A percentile compares a stretch with the other conserved stretches of the same genome.
phyloP scores from a whole-genome alignment of 2,113 vertebrate species.

The Marmota monax region DNA sequence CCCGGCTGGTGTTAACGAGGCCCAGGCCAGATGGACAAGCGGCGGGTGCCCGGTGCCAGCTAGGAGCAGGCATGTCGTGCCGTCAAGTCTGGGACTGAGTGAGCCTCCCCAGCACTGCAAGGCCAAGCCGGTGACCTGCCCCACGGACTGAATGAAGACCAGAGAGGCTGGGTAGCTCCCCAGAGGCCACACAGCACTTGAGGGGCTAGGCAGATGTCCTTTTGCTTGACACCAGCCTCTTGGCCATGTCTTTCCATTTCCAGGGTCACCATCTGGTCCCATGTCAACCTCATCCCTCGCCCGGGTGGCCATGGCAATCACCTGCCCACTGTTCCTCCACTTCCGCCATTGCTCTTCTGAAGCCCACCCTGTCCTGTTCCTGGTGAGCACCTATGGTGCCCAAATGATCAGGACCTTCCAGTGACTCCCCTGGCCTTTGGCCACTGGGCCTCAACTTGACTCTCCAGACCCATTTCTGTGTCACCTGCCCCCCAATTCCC shows the following conservation, averaged over 20 bases:
- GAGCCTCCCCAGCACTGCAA: not conserved
- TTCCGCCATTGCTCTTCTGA: not conserved
- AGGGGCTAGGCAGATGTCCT: not conserved
- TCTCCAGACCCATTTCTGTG: no score
- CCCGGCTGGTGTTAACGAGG: conserved; percentile 63
- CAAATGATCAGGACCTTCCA: not conserved
- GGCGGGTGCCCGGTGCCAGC: not conserved
- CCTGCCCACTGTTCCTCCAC: not conserved
- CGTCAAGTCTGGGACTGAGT: not conserved
- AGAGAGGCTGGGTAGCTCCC: not conserved
- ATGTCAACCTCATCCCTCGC: not conserved
- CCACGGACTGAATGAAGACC: not conserved
- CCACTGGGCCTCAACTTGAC: no score
- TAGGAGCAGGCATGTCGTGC: not conserved
- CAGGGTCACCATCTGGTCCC: not conserved
- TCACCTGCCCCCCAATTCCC: accelerated
- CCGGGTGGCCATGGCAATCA: not conserved
- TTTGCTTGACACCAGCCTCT: not conserved
- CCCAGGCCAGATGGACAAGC: not conserved
- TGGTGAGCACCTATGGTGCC: no score
- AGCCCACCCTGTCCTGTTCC: not conserved
- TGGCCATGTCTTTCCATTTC: not conserved
- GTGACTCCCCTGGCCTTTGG: not conserved
- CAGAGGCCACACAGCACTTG: not conserved
- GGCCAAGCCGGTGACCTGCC: not conserved